phyloP scores from a whole-genome alignment of 2,113 vertebrate genomes.

The Opisthocomus hoazin region DNA sequence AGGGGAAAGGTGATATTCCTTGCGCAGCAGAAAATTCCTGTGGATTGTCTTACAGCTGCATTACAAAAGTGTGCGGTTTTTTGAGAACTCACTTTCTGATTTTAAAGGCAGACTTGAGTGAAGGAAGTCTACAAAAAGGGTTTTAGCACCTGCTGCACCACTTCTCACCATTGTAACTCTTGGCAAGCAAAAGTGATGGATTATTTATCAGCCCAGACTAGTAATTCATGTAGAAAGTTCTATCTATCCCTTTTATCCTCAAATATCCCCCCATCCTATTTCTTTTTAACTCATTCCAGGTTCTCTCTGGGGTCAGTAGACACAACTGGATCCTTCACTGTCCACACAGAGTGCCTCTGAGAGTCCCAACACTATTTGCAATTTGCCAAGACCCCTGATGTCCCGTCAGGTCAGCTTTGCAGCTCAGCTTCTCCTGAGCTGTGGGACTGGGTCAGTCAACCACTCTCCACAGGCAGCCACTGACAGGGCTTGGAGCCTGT shows the following conservation, averaged over 20 bases:
- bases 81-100: background rate
- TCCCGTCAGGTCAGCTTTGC: background rate
- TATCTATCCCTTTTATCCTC: background rate
- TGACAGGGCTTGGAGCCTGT: background rate
- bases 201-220: background rate
- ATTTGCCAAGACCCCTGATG: fast-evolving
- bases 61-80: background rate
- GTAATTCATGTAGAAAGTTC: background rate
- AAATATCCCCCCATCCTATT: background rate
- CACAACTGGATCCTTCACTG: background rate
- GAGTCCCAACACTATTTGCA: background rate
- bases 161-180: background rate
- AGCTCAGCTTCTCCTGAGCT: background rate
- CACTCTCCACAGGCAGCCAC: fast-evolving
- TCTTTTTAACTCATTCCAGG: background rate
- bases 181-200: background rate
- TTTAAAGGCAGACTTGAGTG: background rate
- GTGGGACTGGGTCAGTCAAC: fast-evolving
- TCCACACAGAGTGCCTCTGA: background rate
- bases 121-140: background rate
- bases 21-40: background rate
- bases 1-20: background rate
- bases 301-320: background rate
- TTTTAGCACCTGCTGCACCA: background rate
- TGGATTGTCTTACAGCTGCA: background rate